These are phyloP conservation scores for Sminthurides aquaticus DNA, from an alignment of 2,888 invertebrate genomes.

Conservation along the genomic window DNA sequence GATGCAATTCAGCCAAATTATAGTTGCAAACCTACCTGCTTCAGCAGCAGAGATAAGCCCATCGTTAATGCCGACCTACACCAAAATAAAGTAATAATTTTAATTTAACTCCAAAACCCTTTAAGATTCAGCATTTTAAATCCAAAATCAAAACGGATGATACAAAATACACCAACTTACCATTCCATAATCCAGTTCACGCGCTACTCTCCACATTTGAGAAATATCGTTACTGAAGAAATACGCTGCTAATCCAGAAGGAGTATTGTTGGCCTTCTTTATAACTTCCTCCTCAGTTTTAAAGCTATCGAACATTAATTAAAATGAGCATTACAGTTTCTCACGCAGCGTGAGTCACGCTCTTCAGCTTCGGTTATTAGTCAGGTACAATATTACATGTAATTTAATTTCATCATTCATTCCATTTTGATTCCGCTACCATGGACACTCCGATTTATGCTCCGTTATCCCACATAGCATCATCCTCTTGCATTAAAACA, in stretches of 20 bases:
- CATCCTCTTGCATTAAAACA: too few species aligned
- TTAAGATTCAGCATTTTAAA: too few species aligned
- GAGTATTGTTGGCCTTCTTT: slow-evolving; percentile 70
- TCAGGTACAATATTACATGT: too few species aligned
- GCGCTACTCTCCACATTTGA: slow-evolving; percentile 84
- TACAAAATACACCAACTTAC: slow-evolving; percentile 44
- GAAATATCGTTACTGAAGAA: slow-evolving; percentile 81
- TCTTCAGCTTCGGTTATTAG: too few species aligned
- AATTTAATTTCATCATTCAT: too few species aligned
- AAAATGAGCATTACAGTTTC: not conserved
- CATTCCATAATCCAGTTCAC: slow-evolving; percentile 82
- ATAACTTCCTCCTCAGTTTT: slow-evolving; percentile 80
- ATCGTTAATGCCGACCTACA: slow-evolving; percentile 79
- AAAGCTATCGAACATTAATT: slow-evolving; percentile 53
- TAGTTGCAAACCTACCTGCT: slow-evolving; percentile 48
- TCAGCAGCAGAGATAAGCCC: slow-evolving; percentile 84
- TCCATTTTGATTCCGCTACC: too few species aligned
- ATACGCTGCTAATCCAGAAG: slow-evolving; percentile 81
- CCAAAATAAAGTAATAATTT: not conserved
- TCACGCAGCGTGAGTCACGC: too few species aligned
- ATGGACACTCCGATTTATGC: too few species aligned
- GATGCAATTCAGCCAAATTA: not conserved
- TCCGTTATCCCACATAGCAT: too few species aligned
- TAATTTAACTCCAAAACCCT: not conserved
- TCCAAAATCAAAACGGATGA: too few species aligned